A percentile compares a stretch with the other conserved stretches of the same genome.
Conservation (phyloP, 1,140 invertebrate genomes). For the Papilio machaon region DNA sequence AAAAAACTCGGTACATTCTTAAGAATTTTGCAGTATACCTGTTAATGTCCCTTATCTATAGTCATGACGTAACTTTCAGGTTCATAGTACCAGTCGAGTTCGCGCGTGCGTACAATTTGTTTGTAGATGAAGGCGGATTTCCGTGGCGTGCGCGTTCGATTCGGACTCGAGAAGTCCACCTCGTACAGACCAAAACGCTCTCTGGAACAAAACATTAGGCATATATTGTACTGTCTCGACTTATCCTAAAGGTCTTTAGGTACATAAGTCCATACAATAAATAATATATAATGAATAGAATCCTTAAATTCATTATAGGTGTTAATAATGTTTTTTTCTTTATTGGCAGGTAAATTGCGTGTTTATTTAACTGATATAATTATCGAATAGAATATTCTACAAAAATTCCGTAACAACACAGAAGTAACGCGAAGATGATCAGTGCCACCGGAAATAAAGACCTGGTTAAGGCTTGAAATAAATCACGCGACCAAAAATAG, state of each 20-base stretch:
- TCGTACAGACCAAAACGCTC: constrained; percentile 88
- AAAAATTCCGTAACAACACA: too few species aligned
- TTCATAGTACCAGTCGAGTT: constrained; percentile 48
- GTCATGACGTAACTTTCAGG: constrained; percentile 42
- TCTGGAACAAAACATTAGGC: constrained; percentile 63
- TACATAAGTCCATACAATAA: too few species aligned
- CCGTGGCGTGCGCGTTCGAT: constrained; percentile 85
- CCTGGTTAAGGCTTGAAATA: background rate
- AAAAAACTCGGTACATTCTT: background rate
- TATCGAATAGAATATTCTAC: background rate
- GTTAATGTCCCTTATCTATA: constrained; percentile 46
- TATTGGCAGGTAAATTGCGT: background rate
- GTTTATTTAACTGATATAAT: background rate
- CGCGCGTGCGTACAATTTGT: constrained; percentile 53
- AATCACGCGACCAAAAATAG: background rate
- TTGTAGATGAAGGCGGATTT: constrained; percentile 84
- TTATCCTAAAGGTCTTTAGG: background rate
- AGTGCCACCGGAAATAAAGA: too few species aligned
- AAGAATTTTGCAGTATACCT: background rate
- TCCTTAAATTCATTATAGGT: too few species aligned
- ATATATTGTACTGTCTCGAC: background rate
- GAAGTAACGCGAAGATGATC: too few species aligned
- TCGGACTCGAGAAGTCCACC: constrained; percentile 86
- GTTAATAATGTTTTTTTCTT: background rate
- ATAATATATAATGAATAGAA: background rate